phyloP scores from a whole-genome alignment of 2,113 vertebrate genomes.

The Cepphus grylle region DNA sequence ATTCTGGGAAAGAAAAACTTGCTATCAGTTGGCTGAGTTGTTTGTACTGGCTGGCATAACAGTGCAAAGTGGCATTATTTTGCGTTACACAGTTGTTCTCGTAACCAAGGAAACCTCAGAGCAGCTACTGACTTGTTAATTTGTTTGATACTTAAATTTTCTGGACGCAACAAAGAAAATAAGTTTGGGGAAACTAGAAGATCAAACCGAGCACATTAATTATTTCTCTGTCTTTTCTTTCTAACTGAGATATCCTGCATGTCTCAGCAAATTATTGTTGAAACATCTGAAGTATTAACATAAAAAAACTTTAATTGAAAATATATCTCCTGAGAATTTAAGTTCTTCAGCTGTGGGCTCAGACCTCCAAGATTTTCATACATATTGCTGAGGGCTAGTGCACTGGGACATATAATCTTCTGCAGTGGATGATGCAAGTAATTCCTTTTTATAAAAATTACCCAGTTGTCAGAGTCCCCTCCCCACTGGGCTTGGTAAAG shows the following conservation, averaged over 20 bases:
- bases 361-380: conserved; percentile 16
- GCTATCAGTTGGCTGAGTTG: background rate
- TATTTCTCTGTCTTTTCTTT: conserved; percentile 7
- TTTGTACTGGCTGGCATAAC: background rate
- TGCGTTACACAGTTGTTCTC: background rate
- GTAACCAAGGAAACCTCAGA: conserved; percentile 6
- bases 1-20: background rate
- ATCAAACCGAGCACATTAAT: background rate
- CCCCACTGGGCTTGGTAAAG: background rate
- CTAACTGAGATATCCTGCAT: background rate
- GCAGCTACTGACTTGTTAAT: background rate
- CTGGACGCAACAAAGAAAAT: background rate
- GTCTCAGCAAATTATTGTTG: conserved; percentile 10
- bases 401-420: background rate
- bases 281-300: conserved; percentile 5
- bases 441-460: conserved; percentile 9
- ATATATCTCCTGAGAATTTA: background rate
- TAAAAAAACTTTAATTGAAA: conserved; percentile 29
- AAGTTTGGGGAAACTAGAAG: background rate
- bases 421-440: background rate
- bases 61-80: background rate
- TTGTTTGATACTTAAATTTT: conserved; percentile 17
- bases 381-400: background rate
- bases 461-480: background rate
- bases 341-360: background rate